Evolutionary conservation across 2,113 vertebrate species (phyloP), one percentile per base, ranked within the genome.

Genomic region (Dermatemys mawii): DNA sequence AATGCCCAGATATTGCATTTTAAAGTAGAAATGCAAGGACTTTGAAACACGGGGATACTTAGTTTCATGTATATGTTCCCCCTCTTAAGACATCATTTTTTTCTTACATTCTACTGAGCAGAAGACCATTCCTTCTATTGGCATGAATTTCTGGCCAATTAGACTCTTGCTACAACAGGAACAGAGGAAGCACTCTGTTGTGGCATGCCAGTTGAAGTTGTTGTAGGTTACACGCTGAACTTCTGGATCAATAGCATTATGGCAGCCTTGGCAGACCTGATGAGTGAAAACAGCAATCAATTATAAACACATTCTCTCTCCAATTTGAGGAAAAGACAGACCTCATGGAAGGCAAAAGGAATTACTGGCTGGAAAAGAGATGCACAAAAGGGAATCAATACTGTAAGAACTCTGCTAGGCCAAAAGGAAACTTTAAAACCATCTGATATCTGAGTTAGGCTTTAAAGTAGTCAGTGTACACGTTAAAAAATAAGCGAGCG

Each of bases 71-170:
- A 76, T 0, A 1, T 83, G 57, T 57, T 70, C 88, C 75, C 84
- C 54, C 48, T 91, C 75, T 95, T 97, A 98, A 24, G 98, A 98
- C 93, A 95, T 94, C 98, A 98, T 97, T 96, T 99, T 99, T 97
- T 99, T 99, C 97, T 99, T 99, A 98, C 99, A 99, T 88, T 99
- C 98, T 88, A 99, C 98, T 0, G 99, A 99, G 95, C 99, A 99
- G 97, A 99, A 98, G 51, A 99, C 99, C 98, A 98, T 98, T 83
- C 97, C 98, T 97, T 99, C 98, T 80, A 98, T 93, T 0, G 98
- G 99, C 98, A 99, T 99, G 97, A 99, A 99, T 97, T 99, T 99
- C 97, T 99, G 98, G 63, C 98, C 99, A 14, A 99, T 98, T 10
- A 99, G 98, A 88, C 99, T 98, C 97, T 99, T 99, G 98, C 99